phyloP scores from a whole-genome alignment of 2,113 vertebrate species.

The Callospermophilus lateralis region DNA sequence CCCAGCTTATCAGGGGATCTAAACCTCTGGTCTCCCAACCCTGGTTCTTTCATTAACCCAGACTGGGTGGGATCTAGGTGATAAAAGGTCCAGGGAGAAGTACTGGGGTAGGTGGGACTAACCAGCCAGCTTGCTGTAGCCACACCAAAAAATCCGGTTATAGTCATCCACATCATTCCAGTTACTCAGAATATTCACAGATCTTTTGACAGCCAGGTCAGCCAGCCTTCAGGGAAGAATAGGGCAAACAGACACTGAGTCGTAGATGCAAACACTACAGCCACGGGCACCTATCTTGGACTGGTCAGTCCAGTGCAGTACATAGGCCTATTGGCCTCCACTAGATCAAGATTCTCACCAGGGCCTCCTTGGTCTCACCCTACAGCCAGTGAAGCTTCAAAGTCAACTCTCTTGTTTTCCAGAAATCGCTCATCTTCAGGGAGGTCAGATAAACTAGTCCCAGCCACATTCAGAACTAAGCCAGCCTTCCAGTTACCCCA shows the following conservation, averaged over 20 bases:
- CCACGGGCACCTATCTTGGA: neutral
- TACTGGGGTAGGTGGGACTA: neutral
- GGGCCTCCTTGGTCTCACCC: slow-evolving; percentile 55
- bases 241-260: neutral
- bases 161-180: slow-evolving; percentile 90
- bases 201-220: slow-evolving; percentile 88
- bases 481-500: slow-evolving; percentile 89
- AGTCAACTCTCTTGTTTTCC: slow-evolving; percentile 90
- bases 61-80: neutral
- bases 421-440: slow-evolving; percentile 88
- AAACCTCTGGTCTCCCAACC: neutral
- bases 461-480: slow-evolving; percentile 87
- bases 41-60: neutral
- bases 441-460: slow-evolving; percentile 85
- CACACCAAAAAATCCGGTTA: slow-evolving; percentile 89
- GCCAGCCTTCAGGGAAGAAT: slow-evolving; percentile 81
- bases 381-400: slow-evolving; percentile 72
- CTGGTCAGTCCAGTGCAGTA: neutral
- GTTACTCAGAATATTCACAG: slow-evolving; percentile 85
- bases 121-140: slow-evolving; percentile 89
- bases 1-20: neutral
- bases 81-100: neutral
- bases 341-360: neutral
- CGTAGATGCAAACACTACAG: neutral
- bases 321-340: neutral